phyloP scores from a whole-genome alignment of 1,140 invertebrate genomes.

The Megalopta genalis region DNA sequence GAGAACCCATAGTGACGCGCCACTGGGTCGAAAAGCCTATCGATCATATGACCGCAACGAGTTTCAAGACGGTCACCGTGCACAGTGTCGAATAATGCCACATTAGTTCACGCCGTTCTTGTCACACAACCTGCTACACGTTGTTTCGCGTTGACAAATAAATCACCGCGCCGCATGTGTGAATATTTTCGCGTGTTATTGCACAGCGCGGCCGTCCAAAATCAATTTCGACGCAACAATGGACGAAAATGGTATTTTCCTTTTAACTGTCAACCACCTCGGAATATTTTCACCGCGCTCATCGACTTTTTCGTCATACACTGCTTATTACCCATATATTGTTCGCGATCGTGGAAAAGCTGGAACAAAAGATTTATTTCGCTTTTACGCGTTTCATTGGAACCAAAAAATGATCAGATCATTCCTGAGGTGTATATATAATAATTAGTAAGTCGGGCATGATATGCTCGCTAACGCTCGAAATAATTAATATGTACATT shows the following conservation, averaged over 20 bases:
- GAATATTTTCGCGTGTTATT: not conserved
- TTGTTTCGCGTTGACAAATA: not conserved
- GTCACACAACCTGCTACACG: too few species aligned
- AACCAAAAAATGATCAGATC: too few species aligned
- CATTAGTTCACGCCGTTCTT: slow-evolving; percentile 28
- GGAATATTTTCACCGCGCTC: not conserved
- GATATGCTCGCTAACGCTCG: too few species aligned
- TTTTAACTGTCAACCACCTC: not conserved
- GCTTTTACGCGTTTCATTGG: too few species aligned
- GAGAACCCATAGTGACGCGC: not conserved
- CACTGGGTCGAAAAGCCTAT: slow-evolving; percentile 46
- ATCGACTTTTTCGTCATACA: not conserved
- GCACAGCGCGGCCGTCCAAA: too few species aligned
- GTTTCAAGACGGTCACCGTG: slow-evolving; percentile 18
- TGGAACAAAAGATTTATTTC: too few species aligned
- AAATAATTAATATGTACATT: too few species aligned
- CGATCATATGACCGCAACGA: slow-evolving; percentile 55
- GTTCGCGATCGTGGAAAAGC: not conserved
- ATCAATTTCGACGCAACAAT: not conserved
- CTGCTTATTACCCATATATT: not conserved
- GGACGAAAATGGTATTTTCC: not conserved
- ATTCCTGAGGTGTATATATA: too few species aligned
- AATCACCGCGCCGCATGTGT: not conserved
- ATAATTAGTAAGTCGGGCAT: too few species aligned
- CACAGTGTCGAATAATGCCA: slow-evolving; percentile 15